Conservation (phyloP, 1,140 invertebrate species). For the Drosophila saltans region DNA sequence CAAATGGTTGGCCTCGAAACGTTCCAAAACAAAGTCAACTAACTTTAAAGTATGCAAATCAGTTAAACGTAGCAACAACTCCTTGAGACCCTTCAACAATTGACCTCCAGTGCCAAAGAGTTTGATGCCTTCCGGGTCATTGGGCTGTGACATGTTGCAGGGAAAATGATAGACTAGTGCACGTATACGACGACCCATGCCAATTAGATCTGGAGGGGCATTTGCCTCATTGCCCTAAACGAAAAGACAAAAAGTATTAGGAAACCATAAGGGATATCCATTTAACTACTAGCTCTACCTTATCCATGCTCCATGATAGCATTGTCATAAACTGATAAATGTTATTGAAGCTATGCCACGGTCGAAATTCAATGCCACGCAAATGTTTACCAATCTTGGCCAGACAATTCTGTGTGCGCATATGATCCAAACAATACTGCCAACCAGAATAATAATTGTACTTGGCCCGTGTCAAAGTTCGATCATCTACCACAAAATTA, state of each 20-base stretch:
- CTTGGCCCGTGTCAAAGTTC: conserved; percentile 89
- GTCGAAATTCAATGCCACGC: conserved; percentile 88
- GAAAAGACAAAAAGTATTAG: not conserved
- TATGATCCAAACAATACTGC: conserved; percentile 91
- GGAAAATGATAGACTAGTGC: conserved; percentile 91
- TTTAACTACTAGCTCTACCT: conserved; percentile 33
- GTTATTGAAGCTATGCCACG: conserved; percentile 92
- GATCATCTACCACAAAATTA: conserved; percentile 89
- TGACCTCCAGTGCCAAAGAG: conserved; percentile 91
- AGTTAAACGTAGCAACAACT: conserved; percentile 88
- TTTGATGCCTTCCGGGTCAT: conserved; percentile 86
- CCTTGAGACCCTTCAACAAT: conserved; percentile 87
- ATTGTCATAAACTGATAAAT: conserved; percentile 93
- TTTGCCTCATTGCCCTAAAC: conserved; percentile 49
- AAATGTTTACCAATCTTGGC: conserved; percentile 88
- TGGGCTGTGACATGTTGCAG: conserved; percentile 89
- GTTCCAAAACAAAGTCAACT: conserved; percentile 91
- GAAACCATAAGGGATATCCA: too few relatives aligned
- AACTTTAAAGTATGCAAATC: conserved; percentile 88
- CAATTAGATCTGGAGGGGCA: conserved; percentile 76
- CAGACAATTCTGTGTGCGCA: conserved; percentile 89
- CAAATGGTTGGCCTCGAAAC: conserved; percentile 87
- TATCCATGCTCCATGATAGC: conserved; percentile 89
- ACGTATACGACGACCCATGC: conserved; percentile 86
- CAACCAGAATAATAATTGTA: conserved; percentile 94